A percentile compares a stretch with the other conserved stretches of the same genome.
Conservation (phyloP, 2,888 invertebrate species). For the Ypsolopha scabrella region DNA sequence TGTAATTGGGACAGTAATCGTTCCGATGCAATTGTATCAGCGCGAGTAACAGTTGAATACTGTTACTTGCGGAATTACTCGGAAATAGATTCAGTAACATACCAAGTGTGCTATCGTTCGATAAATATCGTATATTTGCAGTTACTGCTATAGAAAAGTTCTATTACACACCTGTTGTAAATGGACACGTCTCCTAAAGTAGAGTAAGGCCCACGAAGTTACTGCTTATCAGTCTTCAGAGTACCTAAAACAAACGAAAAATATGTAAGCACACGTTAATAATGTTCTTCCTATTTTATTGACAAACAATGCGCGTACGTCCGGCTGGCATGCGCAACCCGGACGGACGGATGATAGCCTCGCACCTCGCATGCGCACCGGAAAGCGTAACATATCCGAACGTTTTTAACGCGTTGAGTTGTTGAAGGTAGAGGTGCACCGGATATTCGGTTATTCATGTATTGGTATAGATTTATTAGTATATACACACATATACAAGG, state of each 20-base stretch:
- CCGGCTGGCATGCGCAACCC: no score
- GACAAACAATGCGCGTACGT: no score
- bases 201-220: slow-evolving; percentile 14
- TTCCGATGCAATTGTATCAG: slow-evolving; percentile 13
- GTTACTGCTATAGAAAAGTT: background rate
- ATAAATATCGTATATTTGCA: background rate
- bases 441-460: no score
- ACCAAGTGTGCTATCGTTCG: background rate
- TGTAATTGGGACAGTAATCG: slow-evolving; percentile 8
- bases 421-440: no score
- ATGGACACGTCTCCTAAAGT: slow-evolving; percentile 3
- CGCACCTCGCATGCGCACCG: no score
- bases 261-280: background rate
- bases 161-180: background rate
- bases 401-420: no score
- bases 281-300: no score
- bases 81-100: background rate
- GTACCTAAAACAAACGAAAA: slow-evolving; percentile 20
- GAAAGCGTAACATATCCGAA: no score
- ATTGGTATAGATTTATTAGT: no score
- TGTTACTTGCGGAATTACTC: background rate
- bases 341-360: no score
- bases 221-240: slow-evolving; percentile 23
- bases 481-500: no score
- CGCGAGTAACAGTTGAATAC: slow-evolving; percentile 15